Percentiles rank a stretch among this genome's conserved stretches.
Conservation (phyloP, 2,888 invertebrate genomes). For the Polyommatus icarus region DNA sequence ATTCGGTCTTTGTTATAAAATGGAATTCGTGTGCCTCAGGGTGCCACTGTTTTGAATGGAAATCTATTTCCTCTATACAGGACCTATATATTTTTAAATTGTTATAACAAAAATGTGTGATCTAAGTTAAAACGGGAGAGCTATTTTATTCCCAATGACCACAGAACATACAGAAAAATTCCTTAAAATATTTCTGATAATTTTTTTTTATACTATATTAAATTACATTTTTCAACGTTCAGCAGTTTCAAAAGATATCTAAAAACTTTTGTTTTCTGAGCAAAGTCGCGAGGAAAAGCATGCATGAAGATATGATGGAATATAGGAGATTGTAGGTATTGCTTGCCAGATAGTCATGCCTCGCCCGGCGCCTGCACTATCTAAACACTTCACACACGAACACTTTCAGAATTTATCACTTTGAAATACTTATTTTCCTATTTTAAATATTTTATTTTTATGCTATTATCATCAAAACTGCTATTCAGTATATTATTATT, state of each 20-base stretch:
- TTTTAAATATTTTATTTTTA: slow-evolving; percentile 15
- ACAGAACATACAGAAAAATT: neutral
- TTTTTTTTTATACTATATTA: too few species aligned
- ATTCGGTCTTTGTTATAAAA: neutral
- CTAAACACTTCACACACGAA: slow-evolving; percentile 22
- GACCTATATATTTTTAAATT: too few species aligned
- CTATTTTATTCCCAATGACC: neutral
- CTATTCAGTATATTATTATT: neutral
- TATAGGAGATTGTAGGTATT: slow-evolving; percentile 5
- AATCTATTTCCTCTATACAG: neutral
- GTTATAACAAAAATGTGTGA: neutral
- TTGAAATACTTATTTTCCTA: slow-evolving; percentile 7
- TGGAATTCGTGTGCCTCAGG: slow-evolving; percentile 6
- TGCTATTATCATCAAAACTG: neutral
- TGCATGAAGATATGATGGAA: slow-evolving; percentile 14
- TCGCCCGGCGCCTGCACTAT: slow-evolving; percentile 1
- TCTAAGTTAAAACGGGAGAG: neutral
- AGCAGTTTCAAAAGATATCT: too few species aligned
- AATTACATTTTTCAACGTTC: too few species aligned
- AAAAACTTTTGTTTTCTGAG: neutral
- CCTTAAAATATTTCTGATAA: too few species aligned
- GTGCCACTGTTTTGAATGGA: neutral
- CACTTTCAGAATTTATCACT: slow-evolving; percentile 12
- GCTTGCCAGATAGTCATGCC: neutral
- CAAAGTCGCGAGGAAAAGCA: neutral